Evolutionary conservation across 2,797 vertebrate species (phyloP).

Genomic region (Borostomias antarcticus): DNA sequence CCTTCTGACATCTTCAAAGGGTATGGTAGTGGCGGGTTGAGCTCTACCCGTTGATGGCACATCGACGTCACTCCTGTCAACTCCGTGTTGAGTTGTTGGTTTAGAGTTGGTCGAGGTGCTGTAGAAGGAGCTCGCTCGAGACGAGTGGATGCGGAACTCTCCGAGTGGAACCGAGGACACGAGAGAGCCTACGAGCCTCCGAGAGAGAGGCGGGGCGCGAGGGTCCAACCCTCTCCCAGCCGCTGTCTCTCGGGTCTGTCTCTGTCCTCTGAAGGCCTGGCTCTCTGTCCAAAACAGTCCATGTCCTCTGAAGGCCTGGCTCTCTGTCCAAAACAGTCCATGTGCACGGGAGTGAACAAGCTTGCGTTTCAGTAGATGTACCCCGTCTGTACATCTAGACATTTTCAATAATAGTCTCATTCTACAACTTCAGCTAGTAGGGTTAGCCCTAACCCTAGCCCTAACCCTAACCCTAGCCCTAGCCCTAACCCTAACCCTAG

Average conservation of each 20-base stretch:
- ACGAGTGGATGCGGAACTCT: not conserved
- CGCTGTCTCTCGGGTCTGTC: slow-evolving; percentile 33
- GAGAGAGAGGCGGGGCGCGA: not conserved
- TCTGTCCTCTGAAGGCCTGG: slow-evolving; percentile 32
- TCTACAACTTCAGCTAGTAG: slow-evolving; percentile 9
- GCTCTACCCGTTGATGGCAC: not conserved
- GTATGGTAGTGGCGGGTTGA: slow-evolving; percentile 40
- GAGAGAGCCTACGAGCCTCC: slow-evolving; percentile 9
- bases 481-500: too few relatives aligned
- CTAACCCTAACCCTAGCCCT: too few relatives aligned
- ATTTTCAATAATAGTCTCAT: slow-evolving; percentile 64
- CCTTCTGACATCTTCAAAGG: slow-evolving; percentile 75
- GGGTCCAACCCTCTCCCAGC: slow-evolving; percentile 18
- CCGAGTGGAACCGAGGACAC: slow-evolving; percentile 16
- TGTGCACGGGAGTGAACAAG: slow-evolving; percentile 36
- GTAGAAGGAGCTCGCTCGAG: slow-evolving; percentile 59
- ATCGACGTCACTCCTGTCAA: slow-evolving; percentile 26
- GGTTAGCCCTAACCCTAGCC: too few relatives aligned
- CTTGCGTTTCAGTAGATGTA: slow-evolving; percentile 42
- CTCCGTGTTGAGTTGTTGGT: slow-evolving; percentile 36
- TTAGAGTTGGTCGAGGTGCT: slow-evolving; percentile 64
- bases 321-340: slow-evolving; percentile 46
- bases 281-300: slow-evolving; percentile 48
- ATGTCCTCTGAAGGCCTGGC: slow-evolving; percentile 24
- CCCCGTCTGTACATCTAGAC: slow-evolving; percentile 44